Base-by-base conservation (phyloP, 1,140 invertebrate genomes). In the Drosophila dunni region DNA sequence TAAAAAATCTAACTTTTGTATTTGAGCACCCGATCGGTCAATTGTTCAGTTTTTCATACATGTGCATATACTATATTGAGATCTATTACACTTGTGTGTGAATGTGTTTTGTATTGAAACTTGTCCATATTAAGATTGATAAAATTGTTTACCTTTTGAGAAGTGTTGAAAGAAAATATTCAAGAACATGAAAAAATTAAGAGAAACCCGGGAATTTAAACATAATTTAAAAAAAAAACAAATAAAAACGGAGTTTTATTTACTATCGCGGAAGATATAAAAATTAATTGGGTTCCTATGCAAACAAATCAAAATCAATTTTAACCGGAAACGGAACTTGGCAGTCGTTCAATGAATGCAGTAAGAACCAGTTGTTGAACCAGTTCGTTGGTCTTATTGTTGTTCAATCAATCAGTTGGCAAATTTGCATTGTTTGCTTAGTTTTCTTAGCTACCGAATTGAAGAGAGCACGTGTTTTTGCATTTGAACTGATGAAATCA, bases 91-190 rank as follows among this genome's bases (percentile, higher is more conserved):
- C 17, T 20, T 20, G 17, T 13, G 5, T 50, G 11, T 46, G 6
- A 15, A 66, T 56, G 33, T 17, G 33, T 15, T 48, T 34, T 42
- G 33, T 51, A 61, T 64, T 42, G 38, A 69, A 69, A 62, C 45
- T 71, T 88, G 83, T 86, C 83, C 83, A 86, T 81, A 54, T 65
- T 53, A 69, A 75, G 62, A 74, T 86, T 88, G 68, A 86, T 82
- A 71, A 68, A 71, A 82, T 65, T 68, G 72, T 86, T 77, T 79
- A 74, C 75, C 83, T 88, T 86, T 88, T 88, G 75, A 79, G 62
- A 68, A 71, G 54, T 77, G 83, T 88, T 88, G 65, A 58, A 79
- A 68, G 13, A 50, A 50, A 29, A 10, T 29, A 24, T 79, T 54
- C 57, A 77, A 85, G 62, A 34, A 51, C 36, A 48, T 34, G 73